A percentile compares a stretch with the other conserved stretches of the same genome.
phyloP scores from a whole-genome alignment of 2,113 vertebrate species.

The Ciconia boyciana region DNA sequence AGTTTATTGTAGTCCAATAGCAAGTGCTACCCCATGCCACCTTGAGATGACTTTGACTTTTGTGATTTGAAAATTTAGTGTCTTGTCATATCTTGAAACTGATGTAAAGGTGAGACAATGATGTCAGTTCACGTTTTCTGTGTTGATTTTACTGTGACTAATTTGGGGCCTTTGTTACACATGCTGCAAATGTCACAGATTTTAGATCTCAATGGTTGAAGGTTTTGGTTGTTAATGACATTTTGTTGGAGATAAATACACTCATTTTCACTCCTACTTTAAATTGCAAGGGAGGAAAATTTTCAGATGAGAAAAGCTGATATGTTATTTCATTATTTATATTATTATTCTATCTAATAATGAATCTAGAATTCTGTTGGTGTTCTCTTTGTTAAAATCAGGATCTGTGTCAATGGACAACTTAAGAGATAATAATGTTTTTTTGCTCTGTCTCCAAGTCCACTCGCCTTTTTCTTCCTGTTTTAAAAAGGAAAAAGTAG shows the following conservation, averaged over 20 bases:
- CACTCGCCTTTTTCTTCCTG: neutral
- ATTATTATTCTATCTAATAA: neutral
- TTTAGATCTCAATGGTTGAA: neutral
- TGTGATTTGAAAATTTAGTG: neutral
- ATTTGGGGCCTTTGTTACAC: neutral
- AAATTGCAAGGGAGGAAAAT: neutral
- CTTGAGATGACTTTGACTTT: neutral
- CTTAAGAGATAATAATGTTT: neutral
- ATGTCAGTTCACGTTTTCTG: neutral
- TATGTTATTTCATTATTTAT: neutral
- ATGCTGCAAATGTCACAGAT: constrained; percentile 4
- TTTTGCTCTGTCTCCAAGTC: neutral
- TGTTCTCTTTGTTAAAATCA: neutral
- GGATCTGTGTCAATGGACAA: neutral
- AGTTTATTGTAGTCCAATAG: neutral
- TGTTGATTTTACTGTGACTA: neutral
- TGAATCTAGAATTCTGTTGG: neutral
- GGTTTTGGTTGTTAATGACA: neutral
- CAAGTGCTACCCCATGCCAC: neutral
- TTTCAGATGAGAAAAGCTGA: neutral
- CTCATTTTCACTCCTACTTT: neutral
- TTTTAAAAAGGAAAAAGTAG: neutral
- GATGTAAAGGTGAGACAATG: neutral
- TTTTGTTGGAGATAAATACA: constrained; percentile 4
- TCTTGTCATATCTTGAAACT: neutral